Base-by-base conservation (phyloP, 2,797 vertebrate genomes). In the Propithecus perrieri region DNA sequence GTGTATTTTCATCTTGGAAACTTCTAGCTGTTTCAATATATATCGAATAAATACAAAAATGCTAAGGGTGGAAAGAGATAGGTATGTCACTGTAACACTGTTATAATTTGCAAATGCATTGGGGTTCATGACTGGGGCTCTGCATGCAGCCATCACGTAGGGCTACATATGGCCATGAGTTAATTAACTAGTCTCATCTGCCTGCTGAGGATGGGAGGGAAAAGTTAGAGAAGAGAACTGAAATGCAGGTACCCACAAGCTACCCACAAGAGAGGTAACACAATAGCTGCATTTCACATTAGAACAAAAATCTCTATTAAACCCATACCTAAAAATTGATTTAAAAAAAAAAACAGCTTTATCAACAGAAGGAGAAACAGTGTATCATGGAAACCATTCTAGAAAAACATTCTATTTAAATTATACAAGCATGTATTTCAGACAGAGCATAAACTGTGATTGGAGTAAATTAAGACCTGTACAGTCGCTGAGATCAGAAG, bases 91-190 rank as follows among this genome's bases (percentile, higher is more conserved):
- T 72, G 11, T 33, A 18, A 71, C 33, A 10, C 41, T 72, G 24
- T n/a, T 59, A 7, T 22, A 4, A 85, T 76, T 55, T 71, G 2
- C 9, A 48, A 69, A 46, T 17, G 10, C 6, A 6, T 11, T 14
- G 28, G 17, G 24, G 15, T 20, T 72, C 41, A 12, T 24, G 9
- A 20, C 2, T n/a, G 30, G 9, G 46, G 9, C 15, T 33, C 22
- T 84, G 3, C 3, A 4, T 14, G 13, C 18, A 38, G 33, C n/a
- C 12, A 4, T 38, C 35, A 75, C 1, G 0, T 4, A 2, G 1
- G n/a, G 14, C 38, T 41, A 26, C 41, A 33, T 41, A 17, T 65
- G 63, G 15, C 69, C 14, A 1, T 20, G 26, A 35, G n/a, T 59
- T 41, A 67, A 28, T 10, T 90, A 46, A 38, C 30, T 61, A 71